Evolutionary conservation across 2,113 vertebrate species (phyloP).

Genomic region (Triplophysa siluroides): DNA sequence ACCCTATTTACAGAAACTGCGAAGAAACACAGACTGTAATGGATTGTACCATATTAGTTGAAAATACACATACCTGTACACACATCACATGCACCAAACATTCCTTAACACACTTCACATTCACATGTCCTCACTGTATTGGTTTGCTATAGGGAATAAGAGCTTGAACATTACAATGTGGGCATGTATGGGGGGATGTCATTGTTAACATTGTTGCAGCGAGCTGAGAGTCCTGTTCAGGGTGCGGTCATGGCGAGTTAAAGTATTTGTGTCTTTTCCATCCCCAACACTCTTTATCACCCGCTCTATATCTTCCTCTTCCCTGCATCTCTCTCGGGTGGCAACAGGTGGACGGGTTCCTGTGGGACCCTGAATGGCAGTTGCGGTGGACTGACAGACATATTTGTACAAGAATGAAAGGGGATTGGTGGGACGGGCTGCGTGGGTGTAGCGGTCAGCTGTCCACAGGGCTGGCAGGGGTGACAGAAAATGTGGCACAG

Average conservation of each 20-base stretch:
- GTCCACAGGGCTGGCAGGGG: conserved; percentile 21
- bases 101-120: conserved; percentile 29
- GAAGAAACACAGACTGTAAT: too few species aligned
- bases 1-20: too few species aligned
- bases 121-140: conserved; percentile 22
- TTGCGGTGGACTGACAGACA: conserved; percentile 56
- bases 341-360: conserved; percentile 61
- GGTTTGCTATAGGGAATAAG: neutral
- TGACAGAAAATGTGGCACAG: conserved; percentile 28
- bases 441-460: conserved; percentile 49
- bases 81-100: neutral
- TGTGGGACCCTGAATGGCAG: conserved; percentile 55
- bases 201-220: neutral
- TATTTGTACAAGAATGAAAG: conserved; percentile 42
- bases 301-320: conserved; percentile 15
- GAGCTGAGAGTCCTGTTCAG: conserved; percentile 9
- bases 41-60: too few species aligned
- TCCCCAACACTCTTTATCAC: conserved; percentile 3
- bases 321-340: conserved; percentile 21
- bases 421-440: conserved; percentile 3
- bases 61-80: neutral
- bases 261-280: conserved; percentile 36
- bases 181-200: neutral
- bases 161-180: conserved; percentile 35
- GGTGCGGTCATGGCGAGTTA: conserved; percentile 13